Evolutionary conservation across 1,140 invertebrate genomes (phyloP), one percentile per base, ranked within the genome.

Genomic region (Drosophila parvula): DNA sequence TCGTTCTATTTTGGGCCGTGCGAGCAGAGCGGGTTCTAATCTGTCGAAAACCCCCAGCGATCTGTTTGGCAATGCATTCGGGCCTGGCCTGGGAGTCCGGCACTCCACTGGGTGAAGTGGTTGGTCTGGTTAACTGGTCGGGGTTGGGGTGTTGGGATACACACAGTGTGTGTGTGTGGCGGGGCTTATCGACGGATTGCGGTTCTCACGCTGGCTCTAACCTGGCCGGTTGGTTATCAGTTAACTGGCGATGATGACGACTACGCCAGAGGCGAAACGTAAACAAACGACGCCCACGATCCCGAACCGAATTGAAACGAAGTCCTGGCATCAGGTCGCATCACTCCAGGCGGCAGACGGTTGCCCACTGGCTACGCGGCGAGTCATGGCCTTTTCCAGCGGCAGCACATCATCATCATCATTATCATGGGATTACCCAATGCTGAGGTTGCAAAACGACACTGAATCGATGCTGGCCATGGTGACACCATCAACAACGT

Each of bases 231-330:
- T 4, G 30, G 50, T 79, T 85, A 71, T 70, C 78, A 68, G 68
- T 22, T 50, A 44, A 28, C 22, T 44, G 61, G 14, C 16, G 28
- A 40, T 40, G 48, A 12, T 41, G 28, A 5, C 11, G 36, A 58
- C 40, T 28, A 58, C 10, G 30, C 3, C 64, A 45, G 12, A 38
- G 51, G 64, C 80, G 84, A 77, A 86, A 86, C 84, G 84, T 89
- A 88, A 88, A 88, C 83, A 86, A 88, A 86, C 64, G 50, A 82
- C 84, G 68, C 83, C 83, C 84, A 86, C 83, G 71, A 48, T 43
- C 18, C 41, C 8, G 44, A 18, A n/a, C 57, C 30, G 57, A 45
- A 14, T 14, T 14, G 1, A 43, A 36, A 69, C 47, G 38, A 78
- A 88, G 73, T 86, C 83, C 83, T 88, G 79, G 76, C 59, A 59